phyloP scores from a whole-genome alignment of 2,797 vertebrate genomes.

The Staurois parvus region DNA sequence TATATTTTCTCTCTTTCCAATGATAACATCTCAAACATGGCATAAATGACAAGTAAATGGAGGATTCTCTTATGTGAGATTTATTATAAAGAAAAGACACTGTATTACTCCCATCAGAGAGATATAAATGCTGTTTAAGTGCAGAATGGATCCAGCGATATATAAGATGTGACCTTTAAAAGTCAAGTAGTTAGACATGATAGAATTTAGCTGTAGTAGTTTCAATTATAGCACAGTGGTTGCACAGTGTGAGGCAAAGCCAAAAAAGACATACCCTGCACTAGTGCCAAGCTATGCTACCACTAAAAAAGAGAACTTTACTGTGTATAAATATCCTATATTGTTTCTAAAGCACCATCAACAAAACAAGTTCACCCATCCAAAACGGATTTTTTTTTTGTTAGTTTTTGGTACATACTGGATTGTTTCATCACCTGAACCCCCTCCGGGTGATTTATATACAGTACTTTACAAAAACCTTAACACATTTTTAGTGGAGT shows the following conservation, averaged over 20 bases:
- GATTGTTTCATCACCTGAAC: too few species aligned
- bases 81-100: conserved; percentile 23
- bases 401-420: too few species aligned
- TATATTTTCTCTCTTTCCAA: conserved; percentile 1
- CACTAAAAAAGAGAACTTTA: too few species aligned
- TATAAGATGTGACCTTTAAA: conserved; percentile 60
- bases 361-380: too few species aligned
- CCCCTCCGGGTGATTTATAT: too few species aligned
- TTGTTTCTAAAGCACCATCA: too few species aligned
- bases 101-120: conserved; percentile 27
- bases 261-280: not conserved
- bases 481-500: too few species aligned
- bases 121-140: conserved; percentile 28
- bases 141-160: conserved; percentile 26
- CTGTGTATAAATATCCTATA: too few species aligned
- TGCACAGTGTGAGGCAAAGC: not conserved
- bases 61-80: conserved; percentile 30
- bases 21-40: conserved; percentile 12
- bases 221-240: conserved; percentile 11
- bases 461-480: too few species aligned
- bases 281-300: not conserved
- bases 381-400: too few species aligned
- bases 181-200: conserved; percentile 49
- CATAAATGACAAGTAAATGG: conserved; percentile 23
- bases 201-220: conserved; percentile 26